Evolutionary conservation across 2,888 invertebrate species (phyloP).

Genomic region (Nomada flava): DNA sequence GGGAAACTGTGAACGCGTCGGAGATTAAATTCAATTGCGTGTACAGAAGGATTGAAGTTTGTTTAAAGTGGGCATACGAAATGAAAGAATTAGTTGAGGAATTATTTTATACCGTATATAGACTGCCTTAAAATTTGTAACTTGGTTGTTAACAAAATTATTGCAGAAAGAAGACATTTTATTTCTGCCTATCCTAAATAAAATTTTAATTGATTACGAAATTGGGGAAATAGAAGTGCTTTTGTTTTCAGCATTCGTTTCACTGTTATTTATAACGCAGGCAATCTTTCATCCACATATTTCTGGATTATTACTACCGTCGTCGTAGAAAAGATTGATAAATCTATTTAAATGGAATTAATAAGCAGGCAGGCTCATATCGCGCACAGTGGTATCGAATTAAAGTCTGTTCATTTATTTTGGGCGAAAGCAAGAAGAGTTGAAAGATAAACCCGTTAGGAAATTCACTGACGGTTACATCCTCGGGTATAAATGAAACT

Average conservation of each 20-base stretch:
- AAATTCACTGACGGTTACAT: not conserved
- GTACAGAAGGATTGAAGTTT: too few relatives aligned
- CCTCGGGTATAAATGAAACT: not conserved
- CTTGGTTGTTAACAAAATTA: not conserved
- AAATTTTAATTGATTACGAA: not conserved
- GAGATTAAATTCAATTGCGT: too few relatives aligned
- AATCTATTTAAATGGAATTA: not conserved
- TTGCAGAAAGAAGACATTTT: not conserved
- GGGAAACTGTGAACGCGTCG: too few relatives aligned
- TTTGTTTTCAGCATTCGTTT: not conserved
- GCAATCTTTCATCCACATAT: not conserved
- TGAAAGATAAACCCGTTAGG: constrained; percentile 6
- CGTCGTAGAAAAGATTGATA: not conserved
- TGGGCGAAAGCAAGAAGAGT: constrained; percentile 20
- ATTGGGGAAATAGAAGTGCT: not conserved
- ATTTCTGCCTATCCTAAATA: not conserved
- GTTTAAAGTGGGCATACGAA: too few relatives aligned
- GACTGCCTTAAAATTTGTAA: not conserved
- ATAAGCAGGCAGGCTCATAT: not conserved
- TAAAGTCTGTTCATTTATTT: constrained; percentile 7
- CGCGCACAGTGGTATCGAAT: not conserved
- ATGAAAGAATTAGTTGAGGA: too few relatives aligned
- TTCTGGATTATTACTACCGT: not conserved
- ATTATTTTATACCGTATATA: too few relatives aligned
- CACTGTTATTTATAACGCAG: too few relatives aligned